Base-by-base conservation (phyloP, 2,113 vertebrate genomes). In the Lates calcarifer region DNA sequence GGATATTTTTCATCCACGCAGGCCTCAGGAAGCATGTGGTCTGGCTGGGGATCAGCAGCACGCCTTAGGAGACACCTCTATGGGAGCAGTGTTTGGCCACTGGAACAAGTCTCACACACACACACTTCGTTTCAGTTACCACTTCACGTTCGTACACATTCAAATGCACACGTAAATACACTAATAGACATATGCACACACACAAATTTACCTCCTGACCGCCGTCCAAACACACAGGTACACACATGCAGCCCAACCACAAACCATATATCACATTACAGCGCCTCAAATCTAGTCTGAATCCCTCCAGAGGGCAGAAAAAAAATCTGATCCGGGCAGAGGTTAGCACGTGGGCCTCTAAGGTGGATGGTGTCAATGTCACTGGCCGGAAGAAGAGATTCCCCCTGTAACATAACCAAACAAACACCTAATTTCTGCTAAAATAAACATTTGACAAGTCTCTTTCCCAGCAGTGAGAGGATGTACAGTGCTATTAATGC, bases 1-100 rank as follows among this genome's bases (percentile, higher is more conserved):
- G 91, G 91, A 94, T 96, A 94, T 95, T 93, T 95, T 96, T 96
- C 87, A 89, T 92, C 94, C 87, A 84, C 79, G 74, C 86, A 88
- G 90, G 87, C 90, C 91, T 95, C 88, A 91, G 95, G 93, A 96
- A 96, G 93, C 4, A 0, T 68, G 90, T 43, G 90, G 93, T 94
- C 93, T 96, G 94, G 88, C 90, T 60, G 28, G 79, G 45, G 29
- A 93, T 90, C 90, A 82, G 82, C 65, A 26, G 20, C 22, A 63
- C 17, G 24, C 75, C 68, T 64, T 33, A 31, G 64, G 64, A 84
- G 84, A 88, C 91, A 87, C 82, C 81, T 90, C 86, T 86, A 84
- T 85, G 76, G 74, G 87, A 90, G 84, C 51, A 87, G 81, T 90
- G 82, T 90, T 94, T 74, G 63, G 74, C 74, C 22, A 53, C 55